These are phyloP conservation scores for Coracopsis vasa DNA, from an alignment of 2,113 vertebrate genomes.

Conservation along the genomic window DNA sequence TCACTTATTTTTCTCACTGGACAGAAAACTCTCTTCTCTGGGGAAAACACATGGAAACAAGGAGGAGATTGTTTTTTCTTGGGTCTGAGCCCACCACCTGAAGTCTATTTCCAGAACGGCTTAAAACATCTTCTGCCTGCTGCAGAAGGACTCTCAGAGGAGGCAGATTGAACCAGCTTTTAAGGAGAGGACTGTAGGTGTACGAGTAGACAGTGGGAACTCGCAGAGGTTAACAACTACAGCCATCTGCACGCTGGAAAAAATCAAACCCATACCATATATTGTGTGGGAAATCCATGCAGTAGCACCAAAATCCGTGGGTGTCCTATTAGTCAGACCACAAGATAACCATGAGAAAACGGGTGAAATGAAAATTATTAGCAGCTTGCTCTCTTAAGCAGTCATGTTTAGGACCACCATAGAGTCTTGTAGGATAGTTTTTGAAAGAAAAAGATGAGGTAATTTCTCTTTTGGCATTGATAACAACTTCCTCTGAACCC, in stretches of 20 bases:
- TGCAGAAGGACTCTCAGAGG: background rate
- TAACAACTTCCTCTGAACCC: background rate
- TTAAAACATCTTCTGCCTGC: background rate
- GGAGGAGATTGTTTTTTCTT: background rate
- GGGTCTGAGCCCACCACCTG: background rate
- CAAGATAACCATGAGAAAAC: background rate
- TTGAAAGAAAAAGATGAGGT: background rate
- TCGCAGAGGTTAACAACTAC: background rate
- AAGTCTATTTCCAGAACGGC: background rate
- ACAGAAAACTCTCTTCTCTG: background rate
- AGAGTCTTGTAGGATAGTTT: background rate
- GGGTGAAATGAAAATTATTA: background rate
- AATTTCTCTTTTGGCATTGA: background rate
- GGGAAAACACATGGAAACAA: background rate
- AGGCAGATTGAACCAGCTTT: background rate
- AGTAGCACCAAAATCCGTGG: background rate
- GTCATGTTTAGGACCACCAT: background rate
- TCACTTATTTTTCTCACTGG: background rate
- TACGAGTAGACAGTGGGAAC: background rate
- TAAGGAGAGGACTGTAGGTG: background rate
- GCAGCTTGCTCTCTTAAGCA: background rate
- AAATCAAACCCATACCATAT: background rate
- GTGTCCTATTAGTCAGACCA: constrained; percentile 10
- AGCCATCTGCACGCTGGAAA: background rate
- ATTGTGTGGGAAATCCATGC: background rate